A percentile compares a stretch with the other conserved stretches of the same genome.
Conservation (phyloP, 2,113 vertebrate species). For the Barnardius zonarius region DNA sequence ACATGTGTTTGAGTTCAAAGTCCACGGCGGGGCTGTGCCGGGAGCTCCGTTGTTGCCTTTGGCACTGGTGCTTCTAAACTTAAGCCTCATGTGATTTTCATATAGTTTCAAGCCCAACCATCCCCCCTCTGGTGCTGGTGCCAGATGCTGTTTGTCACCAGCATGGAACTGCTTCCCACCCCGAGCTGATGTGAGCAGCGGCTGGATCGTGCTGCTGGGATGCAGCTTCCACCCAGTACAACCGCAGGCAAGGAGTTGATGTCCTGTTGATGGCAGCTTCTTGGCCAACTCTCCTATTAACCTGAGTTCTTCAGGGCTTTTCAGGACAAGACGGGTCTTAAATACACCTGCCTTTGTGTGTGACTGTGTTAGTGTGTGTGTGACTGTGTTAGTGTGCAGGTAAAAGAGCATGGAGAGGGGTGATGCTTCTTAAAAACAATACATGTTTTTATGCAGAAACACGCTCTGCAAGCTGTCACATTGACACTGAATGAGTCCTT, state of each 20-base stretch:
- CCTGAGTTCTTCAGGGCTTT: neutral
- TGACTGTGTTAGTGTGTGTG: no score
- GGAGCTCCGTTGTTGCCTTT: neutral
- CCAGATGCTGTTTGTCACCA: neutral
- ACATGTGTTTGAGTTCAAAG: neutral
- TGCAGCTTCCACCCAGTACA: neutral
- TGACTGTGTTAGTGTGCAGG: fast-evolving
- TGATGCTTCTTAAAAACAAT: neutral
- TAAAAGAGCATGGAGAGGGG: neutral
- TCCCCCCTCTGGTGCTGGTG: neutral
- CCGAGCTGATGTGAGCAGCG: neutral
- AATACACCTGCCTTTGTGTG: fast-evolving
- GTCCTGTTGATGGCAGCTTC: no score
- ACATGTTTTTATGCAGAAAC: neutral
- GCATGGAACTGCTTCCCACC: neutral
- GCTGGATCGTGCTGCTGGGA: neutral
- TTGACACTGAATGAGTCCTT: neutral
- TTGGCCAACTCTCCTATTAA: neutral
- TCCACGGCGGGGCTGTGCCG: fast-evolving
- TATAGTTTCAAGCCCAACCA: neutral
- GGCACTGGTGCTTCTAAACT: neutral
- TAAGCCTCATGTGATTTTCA: neutral
- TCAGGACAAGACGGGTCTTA: fast-evolving
- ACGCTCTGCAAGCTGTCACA: neutral
- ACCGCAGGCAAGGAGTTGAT: neutral